Evolutionary conservation across 2,888 invertebrate species (phyloP), one percentile per base, ranked within the genome.

Genomic region (Netelia fuscicornis): DNA sequence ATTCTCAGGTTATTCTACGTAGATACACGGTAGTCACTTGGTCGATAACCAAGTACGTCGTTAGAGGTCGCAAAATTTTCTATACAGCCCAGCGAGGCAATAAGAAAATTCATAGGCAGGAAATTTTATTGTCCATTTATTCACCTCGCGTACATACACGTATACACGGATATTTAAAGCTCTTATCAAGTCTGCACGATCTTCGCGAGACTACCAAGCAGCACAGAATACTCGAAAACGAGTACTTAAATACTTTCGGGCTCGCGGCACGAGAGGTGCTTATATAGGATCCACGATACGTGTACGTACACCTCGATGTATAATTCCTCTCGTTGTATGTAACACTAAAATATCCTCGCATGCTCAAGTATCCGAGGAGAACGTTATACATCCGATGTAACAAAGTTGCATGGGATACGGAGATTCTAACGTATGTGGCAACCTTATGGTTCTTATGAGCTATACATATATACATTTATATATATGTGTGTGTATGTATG

Each of bases 321-420:
- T 44, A n/a, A 23, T 44, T 17, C 23, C 20, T 23, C 10, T 64
- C 72, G 62, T 68, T 72, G 42, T 20, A 20, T 58, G 58, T 74
- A 62, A 64, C 52, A 60, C 74, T 58, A 37, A 62, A 75, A 76
- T 76, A 70, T 75, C 79, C 74, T 79, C 23, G 79, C 64, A 65
- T 71, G 79, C 56, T 48, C 60, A 30, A 20, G 78, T 52, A 48
- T 20, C 44, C 54, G 1, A 54, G 17, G 23, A 52, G 37, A 11
- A 62, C 44, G 62, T 37, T 13, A 20, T 42, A 13, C 23, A 60
- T 60, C 67, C 62, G n/a, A 20, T 9, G 58, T 58, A 80, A 80
- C 80, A 84, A 71, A 80, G 84, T 84, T 84, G 58, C 71, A 60
- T 48, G 67, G 20, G 48, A 75, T 77, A 48, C 48, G 30, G 52